These are phyloP conservation scores for Esox niger DNA, from an alignment of 2,113 vertebrate genomes.

Conservation along the genomic window DNA sequence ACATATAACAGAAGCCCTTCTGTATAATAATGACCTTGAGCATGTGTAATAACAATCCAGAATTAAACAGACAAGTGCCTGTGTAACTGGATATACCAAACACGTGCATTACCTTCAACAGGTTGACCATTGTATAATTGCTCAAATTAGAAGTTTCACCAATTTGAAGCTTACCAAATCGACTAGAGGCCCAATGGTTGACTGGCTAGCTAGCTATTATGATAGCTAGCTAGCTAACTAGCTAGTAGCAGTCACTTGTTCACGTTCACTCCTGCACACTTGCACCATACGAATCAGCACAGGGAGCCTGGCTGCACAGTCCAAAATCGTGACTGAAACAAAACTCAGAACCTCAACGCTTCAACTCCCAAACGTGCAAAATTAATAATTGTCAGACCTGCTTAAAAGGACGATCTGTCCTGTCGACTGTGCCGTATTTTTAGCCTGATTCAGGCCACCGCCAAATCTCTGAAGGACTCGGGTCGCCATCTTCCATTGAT, in stretches of 20 bases:
- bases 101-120: not conserved
- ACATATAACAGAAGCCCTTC: not conserved
- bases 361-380: not conserved
- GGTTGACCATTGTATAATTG: not conserved
- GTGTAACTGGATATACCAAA: not conserved
- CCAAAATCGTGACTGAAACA: not conserved
- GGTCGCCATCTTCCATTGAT: conserved; percentile 81
- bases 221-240: not conserved
- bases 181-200: conserved; percentile 36
- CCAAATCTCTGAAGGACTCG: conserved; percentile 75
- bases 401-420: conserved; percentile 46
- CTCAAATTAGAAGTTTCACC: not conserved
- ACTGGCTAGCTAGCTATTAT: conserved; percentile 25
- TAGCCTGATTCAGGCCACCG: conserved; percentile 61
- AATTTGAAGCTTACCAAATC: not conserved
- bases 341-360: not conserved
- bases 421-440: conserved; percentile 41
- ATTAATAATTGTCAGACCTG: conserved; percentile 59
- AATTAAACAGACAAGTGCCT: not conserved
- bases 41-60: conserved; percentile 18
- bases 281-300: not conserved
- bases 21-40: conserved; percentile 59
- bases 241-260: conserved; percentile 6
- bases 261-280: conserved; percentile 23
- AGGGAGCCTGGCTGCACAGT: not conserved